Evolutionary conservation across 2,888 invertebrate genomes (phyloP).

Genomic region (Drosophila mayaguana): DNA sequence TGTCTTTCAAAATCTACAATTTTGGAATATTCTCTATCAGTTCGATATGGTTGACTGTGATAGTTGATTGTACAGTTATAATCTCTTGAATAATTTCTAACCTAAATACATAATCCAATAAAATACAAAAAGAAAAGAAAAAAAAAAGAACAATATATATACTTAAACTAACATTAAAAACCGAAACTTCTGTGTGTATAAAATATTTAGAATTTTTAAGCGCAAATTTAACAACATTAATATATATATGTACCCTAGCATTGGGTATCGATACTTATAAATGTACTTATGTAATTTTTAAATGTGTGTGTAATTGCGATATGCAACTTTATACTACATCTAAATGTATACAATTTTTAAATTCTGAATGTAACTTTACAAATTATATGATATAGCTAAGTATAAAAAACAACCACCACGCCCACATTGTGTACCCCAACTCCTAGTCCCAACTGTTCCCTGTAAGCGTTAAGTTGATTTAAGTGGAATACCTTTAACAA

Average conservation of each 20-base stretch:
- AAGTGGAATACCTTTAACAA: slow-evolving; percentile 67
- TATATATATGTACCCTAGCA: slow-evolving; percentile 3
- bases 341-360: slow-evolving; percentile 79
- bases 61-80: slow-evolving; percentile 84
- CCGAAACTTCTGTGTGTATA: slow-evolving; percentile 54
- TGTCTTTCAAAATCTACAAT: not conserved
- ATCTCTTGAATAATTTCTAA: slow-evolving; percentile 73
- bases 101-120: slow-evolving; percentile 45
- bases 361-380: slow-evolving; percentile 73
- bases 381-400: slow-evolving; percentile 43
- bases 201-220: slow-evolving; percentile 61
- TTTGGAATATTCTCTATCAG: slow-evolving; percentile 45
- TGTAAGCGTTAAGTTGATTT: slow-evolving; percentile 72
- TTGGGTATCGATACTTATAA: slow-evolving; percentile 42
- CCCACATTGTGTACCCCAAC: slow-evolving; percentile 63
- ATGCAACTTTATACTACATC: slow-evolving; percentile 64
- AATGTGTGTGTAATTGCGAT: slow-evolving; percentile 64
- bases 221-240: slow-evolving; percentile 52
- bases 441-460: slow-evolving; percentile 8
- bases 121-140: slow-evolving; percentile 9
- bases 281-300: slow-evolving; percentile 70
- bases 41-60: slow-evolving; percentile 85
- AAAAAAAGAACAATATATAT: not conserved
- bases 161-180: not conserved
- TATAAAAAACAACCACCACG: slow-evolving; percentile 55